Base-by-base conservation (phyloP, 2,888 invertebrate genomes). In the Yponomeuta plumbellus region DNA sequence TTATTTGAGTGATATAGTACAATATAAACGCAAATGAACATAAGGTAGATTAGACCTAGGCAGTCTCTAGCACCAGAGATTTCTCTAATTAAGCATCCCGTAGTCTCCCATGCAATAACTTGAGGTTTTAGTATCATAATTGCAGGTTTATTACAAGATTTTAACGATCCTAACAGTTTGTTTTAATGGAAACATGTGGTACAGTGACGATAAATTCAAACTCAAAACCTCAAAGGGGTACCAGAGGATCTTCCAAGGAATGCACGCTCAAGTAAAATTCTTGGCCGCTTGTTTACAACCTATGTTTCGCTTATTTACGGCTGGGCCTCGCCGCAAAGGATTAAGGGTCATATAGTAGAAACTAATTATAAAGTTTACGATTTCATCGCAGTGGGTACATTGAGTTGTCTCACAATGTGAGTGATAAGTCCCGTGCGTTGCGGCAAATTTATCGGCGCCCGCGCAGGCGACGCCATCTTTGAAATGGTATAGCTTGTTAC, bases 291-390 rank as follows among this genome's bases (percentile, higher is more conserved):
- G 44, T 63, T 63, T 63, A 63, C 63, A 63, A 63, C 63, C 44
- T 44, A 44, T 44, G 63, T 44, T 40, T 63, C 44, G 21, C 40
- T 63, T 63, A 63, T 63, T 63, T 63, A 63, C 63, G 63, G 11
- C 22, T 63, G 11, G 40, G 22, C 3, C 21, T 17, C 63, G 21
- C 63, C 63, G 63, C 63, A 63, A 63, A 63, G 44, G 62, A 76
- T 77, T 73, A 76, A 78, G 71, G 71, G 72, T 75, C 76, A 21
- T 63, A 63, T 63, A 63, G 63, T 65, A 65, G 65, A 70, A 73
- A 73, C 81, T 84, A 85, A 85, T 85, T 84, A 80, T 76, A 69
- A 74, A 79, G 75, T 84, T 83, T 83, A 85, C 81, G 83, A 83
- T 74, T 71, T 74, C 72, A 75, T 74, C 73, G 72, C 65, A 39